phyloP scores from a whole-genome alignment of 1,140 invertebrate species.

The Diplogasteroides magnus region DNA sequence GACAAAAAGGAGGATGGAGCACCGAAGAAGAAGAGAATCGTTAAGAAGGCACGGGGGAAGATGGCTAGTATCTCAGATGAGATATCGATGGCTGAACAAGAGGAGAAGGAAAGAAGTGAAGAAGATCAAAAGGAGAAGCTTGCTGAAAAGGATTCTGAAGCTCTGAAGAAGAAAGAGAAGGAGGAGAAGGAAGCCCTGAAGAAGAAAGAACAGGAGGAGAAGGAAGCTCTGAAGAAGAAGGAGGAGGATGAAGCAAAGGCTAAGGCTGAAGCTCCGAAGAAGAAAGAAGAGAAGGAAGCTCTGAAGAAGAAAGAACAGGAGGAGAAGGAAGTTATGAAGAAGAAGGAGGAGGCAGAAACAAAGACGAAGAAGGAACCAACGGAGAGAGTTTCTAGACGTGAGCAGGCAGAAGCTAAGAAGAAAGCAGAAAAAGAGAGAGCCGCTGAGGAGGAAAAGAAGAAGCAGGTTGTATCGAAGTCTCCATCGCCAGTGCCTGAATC shows the following conservation, averaged over 20 bases:
- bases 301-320: constrained; percentile 2
- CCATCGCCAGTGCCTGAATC: not conserved
- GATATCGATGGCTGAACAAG: not conserved
- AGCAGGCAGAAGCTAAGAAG: no score
- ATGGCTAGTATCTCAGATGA: no score
- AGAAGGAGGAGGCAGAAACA: constrained; percentile 5
- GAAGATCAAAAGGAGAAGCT: not conserved
- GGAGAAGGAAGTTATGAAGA: constrained; percentile 18
- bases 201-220: constrained; percentile 3
- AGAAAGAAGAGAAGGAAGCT: constrained; percentile 1
- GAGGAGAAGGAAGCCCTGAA: not conserved
- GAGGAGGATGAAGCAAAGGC: constrained; percentile 4
- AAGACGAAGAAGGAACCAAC: not conserved
- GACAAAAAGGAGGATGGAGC: no score
- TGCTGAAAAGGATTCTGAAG: constrained; percentile 12
- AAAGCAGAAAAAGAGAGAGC: constrained; percentile 6
- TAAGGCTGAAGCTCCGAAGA: not conserved
- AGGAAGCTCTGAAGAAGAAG: constrained; percentile 5
- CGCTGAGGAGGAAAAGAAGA: not conserved
- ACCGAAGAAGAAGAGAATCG: no score
- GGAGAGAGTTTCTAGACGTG: not conserved
- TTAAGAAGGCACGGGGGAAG: constrained; percentile 1
- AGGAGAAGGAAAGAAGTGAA: not conserved
- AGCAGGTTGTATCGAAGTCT: not conserved
- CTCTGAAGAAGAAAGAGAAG: not conserved